These are phyloP conservation scores for Laspeyria flexula DNA, from an alignment of 2,888 invertebrate species.

Conservation along the genomic window DNA sequence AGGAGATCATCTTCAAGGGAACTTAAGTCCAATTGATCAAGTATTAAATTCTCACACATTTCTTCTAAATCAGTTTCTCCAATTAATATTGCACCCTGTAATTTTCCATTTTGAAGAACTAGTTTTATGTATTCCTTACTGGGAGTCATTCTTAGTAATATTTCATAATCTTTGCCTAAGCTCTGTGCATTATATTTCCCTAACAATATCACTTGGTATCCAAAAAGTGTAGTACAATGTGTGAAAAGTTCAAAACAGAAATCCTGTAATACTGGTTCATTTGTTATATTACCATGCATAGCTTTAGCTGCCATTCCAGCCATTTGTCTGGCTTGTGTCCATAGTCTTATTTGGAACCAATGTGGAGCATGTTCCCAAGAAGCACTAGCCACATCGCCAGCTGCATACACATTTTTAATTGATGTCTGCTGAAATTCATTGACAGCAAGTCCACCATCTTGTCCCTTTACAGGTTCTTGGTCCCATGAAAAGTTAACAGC, in stretches of 20 bases:
- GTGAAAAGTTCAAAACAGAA: conserved; percentile 99
- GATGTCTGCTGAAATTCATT: conserved; percentile 95
- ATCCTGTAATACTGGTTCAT: conserved; percentile 91
- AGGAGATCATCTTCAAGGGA: conserved; percentile 96
- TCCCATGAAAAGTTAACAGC: conserved; percentile 87
- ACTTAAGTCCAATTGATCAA: conserved; percentile 96
- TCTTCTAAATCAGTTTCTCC: conserved; percentile 99
- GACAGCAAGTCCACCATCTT: conserved; percentile 94
- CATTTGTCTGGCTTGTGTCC: conserved; percentile 99
- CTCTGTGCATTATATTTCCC: conserved; percentile 98
- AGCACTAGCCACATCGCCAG: conserved; percentile 97
- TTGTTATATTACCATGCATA: conserved; percentile 89
- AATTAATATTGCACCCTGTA: conserved; percentile 97
- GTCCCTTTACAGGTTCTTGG: conserved; percentile 77
- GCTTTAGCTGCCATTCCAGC: conserved; percentile 96
- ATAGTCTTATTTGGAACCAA: conserved; percentile 98
- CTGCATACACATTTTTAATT: conserved; percentile 93
- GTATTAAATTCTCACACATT: conserved; percentile 98
- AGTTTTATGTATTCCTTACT: conserved; percentile 94
- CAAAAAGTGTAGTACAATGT: conserved; percentile 98
- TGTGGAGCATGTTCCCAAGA: conserved; percentile 91
- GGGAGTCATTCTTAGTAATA: conserved; percentile 93
- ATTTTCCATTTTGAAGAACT: conserved; percentile 92
- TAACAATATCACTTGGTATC: conserved; percentile 95
- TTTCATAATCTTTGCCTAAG: conserved; percentile 92